Evolutionary conservation across 2,797 vertebrate genomes (phyloP).

Genomic region (Notolabrus celidotus): DNA sequence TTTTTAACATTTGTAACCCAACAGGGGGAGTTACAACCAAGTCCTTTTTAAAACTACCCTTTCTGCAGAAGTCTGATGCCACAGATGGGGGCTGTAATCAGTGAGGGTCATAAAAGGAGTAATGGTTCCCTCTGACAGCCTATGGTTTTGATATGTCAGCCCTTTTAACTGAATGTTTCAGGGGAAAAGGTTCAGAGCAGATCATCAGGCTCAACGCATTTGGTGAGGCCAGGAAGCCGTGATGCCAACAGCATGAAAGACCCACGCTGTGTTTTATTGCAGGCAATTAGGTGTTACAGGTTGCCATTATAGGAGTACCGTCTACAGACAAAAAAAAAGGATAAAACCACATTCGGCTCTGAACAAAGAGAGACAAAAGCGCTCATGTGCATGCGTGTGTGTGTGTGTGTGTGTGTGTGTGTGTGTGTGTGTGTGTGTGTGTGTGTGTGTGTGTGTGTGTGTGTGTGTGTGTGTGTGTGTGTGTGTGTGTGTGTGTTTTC

Average conservation of each 20-base stretch:
- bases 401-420: slow-evolving; percentile 68
- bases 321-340: slow-evolving; percentile 31
- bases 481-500: slow-evolving; percentile 67
- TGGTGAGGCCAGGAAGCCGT: slow-evolving; percentile 56
- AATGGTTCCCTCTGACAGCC: slow-evolving; percentile 51
- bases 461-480: slow-evolving; percentile 62
- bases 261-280: slow-evolving; percentile 66
- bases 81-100: slow-evolving; percentile 65
- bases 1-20: slow-evolving; percentile 47
- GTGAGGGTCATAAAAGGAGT: slow-evolving; percentile 66
- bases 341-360: slow-evolving; percentile 64
- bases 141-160: slow-evolving; percentile 60
- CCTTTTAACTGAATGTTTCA: slow-evolving; percentile 54
- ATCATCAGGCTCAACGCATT: slow-evolving; percentile 43
- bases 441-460: slow-evolving; percentile 68
- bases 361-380: slow-evolving; percentile 67
- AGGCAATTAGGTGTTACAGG: slow-evolving; percentile 74
- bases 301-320: slow-evolving; percentile 51
- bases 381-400: slow-evolving; percentile 42
- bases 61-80: slow-evolving; percentile 59
- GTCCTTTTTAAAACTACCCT: slow-evolving; percentile 59
- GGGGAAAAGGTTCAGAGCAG: slow-evolving; percentile 46
- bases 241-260: slow-evolving; percentile 65
- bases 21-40: slow-evolving; percentile 48
- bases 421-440: slow-evolving; percentile 69